A percentile compares a stretch with the other conserved stretches of the same genome.
phyloP scores from a whole-genome alignment of 1,140 invertebrate species.

The Harpegnathos saltator region DNA sequence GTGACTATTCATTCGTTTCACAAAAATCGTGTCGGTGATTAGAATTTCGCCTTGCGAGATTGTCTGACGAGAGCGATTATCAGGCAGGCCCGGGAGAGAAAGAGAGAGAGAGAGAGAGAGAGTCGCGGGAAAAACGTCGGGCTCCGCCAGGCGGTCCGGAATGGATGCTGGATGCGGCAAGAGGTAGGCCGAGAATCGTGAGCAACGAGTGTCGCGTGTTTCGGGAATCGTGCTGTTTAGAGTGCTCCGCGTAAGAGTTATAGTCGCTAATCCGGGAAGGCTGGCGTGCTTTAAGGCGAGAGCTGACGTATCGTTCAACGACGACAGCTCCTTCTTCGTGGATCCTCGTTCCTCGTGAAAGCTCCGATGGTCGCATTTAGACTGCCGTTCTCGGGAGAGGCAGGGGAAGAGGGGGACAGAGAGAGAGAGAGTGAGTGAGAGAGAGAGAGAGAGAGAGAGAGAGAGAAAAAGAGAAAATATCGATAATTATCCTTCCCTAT shows the following conservation, averaged over 20 bases:
- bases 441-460: too few relatives aligned
- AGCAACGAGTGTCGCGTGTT: slow-evolving; percentile 41
- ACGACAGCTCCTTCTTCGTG: slow-evolving; percentile 56
- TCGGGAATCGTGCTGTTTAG: slow-evolving; percentile 59
- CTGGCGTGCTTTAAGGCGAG: slow-evolving; percentile 60
- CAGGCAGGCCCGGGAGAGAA: not conserved
- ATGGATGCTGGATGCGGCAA: slow-evolving; percentile 40
- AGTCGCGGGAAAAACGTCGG: not conserved
- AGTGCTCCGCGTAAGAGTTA: slow-evolving; percentile 71
- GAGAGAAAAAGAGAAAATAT: too few relatives aligned
- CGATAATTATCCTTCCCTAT: too few relatives aligned
- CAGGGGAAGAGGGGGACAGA: not conserved
- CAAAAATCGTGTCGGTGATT: not conserved
- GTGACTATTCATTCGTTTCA: not conserved
- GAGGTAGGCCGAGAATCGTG: not conserved
- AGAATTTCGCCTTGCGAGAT: not conserved
- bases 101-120: not conserved
- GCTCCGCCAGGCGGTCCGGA: slow-evolving; percentile 26
- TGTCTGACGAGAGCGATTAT: slow-evolving; percentile 13
- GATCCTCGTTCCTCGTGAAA: slow-evolving; percentile 19
- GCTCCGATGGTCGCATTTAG: slow-evolving; percentile 19
- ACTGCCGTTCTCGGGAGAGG: not conserved
- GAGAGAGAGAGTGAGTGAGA: too few relatives aligned
- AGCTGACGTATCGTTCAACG: slow-evolving; percentile 70
- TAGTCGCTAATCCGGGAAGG: slow-evolving; percentile 77